Evolutionary conservation across 2,888 invertebrate species (phyloP).

Genomic region (Drosophila pseudotalamancana): DNA sequence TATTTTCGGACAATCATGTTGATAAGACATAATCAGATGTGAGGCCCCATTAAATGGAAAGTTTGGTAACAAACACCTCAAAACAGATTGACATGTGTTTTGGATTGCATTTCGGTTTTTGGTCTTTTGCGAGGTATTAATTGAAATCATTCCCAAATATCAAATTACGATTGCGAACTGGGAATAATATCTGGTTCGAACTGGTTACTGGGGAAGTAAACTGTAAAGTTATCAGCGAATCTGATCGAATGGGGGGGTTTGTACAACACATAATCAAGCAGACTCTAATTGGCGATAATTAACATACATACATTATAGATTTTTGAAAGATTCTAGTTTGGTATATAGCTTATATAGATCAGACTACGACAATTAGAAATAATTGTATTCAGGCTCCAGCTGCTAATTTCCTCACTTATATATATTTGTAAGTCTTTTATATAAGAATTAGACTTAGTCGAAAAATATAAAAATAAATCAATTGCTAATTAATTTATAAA

Average conservation of each 20-base stretch:
- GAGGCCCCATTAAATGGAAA: conserved; percentile 13
- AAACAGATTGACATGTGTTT: not conserved
- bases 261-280: not conserved
- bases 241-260: not conserved
- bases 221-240: conserved; percentile 6
- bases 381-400: not conserved
- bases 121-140: not conserved
- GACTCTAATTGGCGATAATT: not conserved
- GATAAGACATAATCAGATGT: conserved; percentile 36
- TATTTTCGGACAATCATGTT: conserved; percentile 29
- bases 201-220: conserved; percentile 23
- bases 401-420: not conserved
- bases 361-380: not conserved
- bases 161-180: not conserved
- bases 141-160: not conserved
- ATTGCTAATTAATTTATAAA: not conserved
- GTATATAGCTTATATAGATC: not conserved
- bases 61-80: conserved; percentile 4
- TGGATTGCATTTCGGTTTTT: not conserved
- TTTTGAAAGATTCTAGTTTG: not conserved
- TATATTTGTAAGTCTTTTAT: not conserved
- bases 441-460: not conserved
- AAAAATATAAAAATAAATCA: not conserved
- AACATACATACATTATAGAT: not conserved
- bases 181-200: conserved; percentile 8